Evolutionary conservation across 2,797 vertebrate species (phyloP), one percentile per base, ranked within the genome.

Genomic region (Pseudochirops corinnae): DNA sequence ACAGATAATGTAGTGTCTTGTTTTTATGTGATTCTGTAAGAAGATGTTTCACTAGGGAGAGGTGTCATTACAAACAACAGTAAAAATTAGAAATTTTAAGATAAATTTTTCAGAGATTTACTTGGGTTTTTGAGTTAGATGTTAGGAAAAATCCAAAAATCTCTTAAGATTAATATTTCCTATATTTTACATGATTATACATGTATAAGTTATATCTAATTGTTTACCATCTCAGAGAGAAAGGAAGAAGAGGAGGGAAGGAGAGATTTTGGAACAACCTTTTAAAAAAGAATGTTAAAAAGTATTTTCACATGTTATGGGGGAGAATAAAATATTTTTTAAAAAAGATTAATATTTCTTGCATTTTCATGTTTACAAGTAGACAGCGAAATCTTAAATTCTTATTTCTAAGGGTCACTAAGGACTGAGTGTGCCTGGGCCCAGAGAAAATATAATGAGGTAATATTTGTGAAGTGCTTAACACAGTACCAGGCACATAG

Each of bases 351-450:
- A 58, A 11, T 58, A 28, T 58, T 58, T 58, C 57, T 10, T 60
- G 92, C 14, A 90, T 90, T 92, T 93, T 95, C 91, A 91, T 90
- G 52, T 91, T 67, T 58, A 91, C 57, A 56, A 52, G 50, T 28
- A 50, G 90, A 82, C 18, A 74, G 58, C 55, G 33, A n/a, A 33
- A 56, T 60, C 33, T 55, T 92, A 82, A 56, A 39, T 60, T 93
- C 55, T 90, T 57, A 53, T 67, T 46, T 4, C 9, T 26, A 52
- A 92, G 33, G 33, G 46, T 53, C 53, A 87, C 28, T 39, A 18
- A 55, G 4, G 74, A 16, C 33, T 91, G 55, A 91, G 55, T 90
- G 4, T 91, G 29, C 52, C 56, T 33, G 53, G 13, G 14, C 13
- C 53, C 62, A 60, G 6, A 21, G 26, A 93, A 50, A 56, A 21